Evolutionary conservation across 2,888 invertebrate species (phyloP), one percentile per base, ranked within the genome.

Genomic region (Trichogramma dendrolimi): DNA sequence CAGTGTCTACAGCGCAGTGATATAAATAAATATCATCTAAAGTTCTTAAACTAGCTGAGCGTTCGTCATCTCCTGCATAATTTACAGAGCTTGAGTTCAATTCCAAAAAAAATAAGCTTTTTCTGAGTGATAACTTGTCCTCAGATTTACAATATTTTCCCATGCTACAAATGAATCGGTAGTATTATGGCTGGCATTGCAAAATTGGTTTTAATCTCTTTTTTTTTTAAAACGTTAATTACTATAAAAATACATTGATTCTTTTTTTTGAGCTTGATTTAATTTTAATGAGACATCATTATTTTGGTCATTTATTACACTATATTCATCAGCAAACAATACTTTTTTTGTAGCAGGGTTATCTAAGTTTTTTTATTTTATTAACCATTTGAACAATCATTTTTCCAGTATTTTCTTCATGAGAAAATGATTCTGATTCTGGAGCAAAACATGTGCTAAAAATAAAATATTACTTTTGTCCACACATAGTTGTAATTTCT

Each of bases 161-260:
- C 62, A 66, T 6, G 57, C 42, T 5, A 66, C 39, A 57, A 66
- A 62, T 4, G 66, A 66, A n/a, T 64, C 64, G 48, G 62, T 64
- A 7, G 62, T 64, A 48, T 64, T 63, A 46, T 63, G 59, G 44
- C 44, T 52, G 11, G 11, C 11, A 48, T 62, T 62, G 10, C 50
- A 53, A 27, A 58, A 63, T 59, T 59, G 41, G 60, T 66, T 40
- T 43, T 42, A 51, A 56, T 48, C 50, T 51, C 44, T 55, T 46
- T 38, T 47, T 10, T 43, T 55, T 44, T 27, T 4, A 38, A n/a
- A 1, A 47, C 14, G 48, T 27, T 41, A 11, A 39, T 11, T 2
- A 6, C 10, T 43, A 11, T 53, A n/a, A n/a, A n/a, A n/a, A n/a
- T n/a, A n/a, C 1, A 6, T 40, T 47, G 42, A 51, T 55, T 44